These are phyloP conservation scores for Eclectus roratus DNA, from an alignment of 2,113 vertebrate genomes.

Conservation along the genomic window DNA sequence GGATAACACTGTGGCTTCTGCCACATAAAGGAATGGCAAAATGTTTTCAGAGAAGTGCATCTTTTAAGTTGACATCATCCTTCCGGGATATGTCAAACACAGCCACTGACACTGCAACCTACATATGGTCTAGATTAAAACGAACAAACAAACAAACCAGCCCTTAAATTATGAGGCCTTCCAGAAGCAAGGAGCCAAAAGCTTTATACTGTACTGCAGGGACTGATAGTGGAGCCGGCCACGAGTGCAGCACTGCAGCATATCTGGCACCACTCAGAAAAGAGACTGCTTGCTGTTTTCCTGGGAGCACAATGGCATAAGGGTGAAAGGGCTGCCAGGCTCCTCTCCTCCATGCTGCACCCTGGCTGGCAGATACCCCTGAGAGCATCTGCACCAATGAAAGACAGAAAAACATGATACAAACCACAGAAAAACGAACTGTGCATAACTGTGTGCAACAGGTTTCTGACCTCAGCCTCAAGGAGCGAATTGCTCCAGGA, in stretches of 20 bases:
- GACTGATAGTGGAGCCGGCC: not conserved
- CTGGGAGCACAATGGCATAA: accelerated
- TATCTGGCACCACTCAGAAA: not conserved
- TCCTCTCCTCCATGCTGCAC: not conserved
- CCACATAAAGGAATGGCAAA: not conserved
- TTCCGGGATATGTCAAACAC: conserved; percentile 1
- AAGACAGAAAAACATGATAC: not conserved
- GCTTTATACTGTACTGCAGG: not conserved
- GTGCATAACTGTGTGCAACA: not conserved
- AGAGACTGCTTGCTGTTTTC: not conserved
- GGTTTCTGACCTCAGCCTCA: not conserved
- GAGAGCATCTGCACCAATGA: not conserved
- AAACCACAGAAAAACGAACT: not conserved
- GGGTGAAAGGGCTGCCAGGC: not conserved
- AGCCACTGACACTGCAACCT: not conserved
- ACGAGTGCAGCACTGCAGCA: accelerated
- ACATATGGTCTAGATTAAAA: conserved; percentile 40
- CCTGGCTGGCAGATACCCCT: not conserved
- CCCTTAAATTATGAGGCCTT: conserved; percentile 21
- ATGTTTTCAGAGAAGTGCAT: not conserved
- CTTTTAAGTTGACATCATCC: not conserved
- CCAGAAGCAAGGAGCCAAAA: conserved; percentile 22
- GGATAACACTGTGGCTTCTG: not conserved
- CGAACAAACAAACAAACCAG: conserved; percentile 36
- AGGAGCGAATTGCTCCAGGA: not conserved